Evolutionary conservation across 2,113 vertebrate species (phyloP).

Genomic region (Lophura nycthemera): DNA sequence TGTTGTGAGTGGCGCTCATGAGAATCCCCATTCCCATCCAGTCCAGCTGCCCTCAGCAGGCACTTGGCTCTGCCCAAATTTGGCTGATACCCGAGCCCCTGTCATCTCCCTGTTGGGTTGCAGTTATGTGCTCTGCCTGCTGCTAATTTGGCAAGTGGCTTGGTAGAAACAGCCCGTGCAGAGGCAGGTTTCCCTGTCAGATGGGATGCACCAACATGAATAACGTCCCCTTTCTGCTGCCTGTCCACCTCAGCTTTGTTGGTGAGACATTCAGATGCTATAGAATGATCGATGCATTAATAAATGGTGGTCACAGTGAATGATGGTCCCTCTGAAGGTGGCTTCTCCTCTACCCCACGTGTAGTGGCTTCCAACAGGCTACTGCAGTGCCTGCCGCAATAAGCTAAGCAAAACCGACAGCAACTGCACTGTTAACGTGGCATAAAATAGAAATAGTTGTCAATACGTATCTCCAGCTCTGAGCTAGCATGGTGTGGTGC

Average conservation of each 20-base stretch:
- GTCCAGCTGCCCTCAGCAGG: not conserved
- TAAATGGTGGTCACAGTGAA: not conserved
- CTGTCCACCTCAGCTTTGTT: accelerated
- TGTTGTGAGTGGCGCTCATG: not conserved
- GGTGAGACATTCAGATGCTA: not conserved
- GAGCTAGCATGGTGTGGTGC: accelerated
- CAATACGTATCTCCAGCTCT: accelerated
- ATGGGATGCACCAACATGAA: accelerated
- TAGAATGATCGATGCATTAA: accelerated
- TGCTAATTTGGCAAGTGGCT: not conserved
- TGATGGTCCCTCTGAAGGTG: not conserved
- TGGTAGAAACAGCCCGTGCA: not conserved
- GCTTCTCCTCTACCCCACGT: not conserved
- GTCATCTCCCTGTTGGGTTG: not conserved
- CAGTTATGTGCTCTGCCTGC: not conserved
- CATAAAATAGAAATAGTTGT: not conserved
- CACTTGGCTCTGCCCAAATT: not conserved
- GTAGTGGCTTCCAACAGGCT: not conserved
- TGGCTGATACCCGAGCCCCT: not conserved
- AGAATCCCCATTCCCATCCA: not conserved
- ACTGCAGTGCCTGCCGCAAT: accelerated
- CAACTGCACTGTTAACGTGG: accelerated
- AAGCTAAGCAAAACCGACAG: not conserved
- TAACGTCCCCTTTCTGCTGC: not conserved
- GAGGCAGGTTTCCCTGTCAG: not conserved